Evolutionary conservation across 2,888 invertebrate species (phyloP), one percentile per base, ranked within the genome.

Genomic region (Eudasyphora cyanicolor): DNA sequence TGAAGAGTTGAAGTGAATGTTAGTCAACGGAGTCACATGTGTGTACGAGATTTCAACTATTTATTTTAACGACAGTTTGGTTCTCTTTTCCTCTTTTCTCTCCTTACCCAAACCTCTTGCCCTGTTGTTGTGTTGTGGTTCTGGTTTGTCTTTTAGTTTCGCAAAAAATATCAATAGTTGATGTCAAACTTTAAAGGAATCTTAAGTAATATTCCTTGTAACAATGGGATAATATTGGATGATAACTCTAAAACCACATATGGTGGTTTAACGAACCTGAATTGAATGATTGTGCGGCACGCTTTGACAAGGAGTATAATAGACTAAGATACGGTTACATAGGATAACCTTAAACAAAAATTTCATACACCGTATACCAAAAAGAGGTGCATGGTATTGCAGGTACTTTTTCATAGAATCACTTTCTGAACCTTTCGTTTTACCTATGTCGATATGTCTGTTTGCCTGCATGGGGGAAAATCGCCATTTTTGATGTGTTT

Each of bases 1-100:
- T 81, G 81, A 79, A 84, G 84, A 84, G 78, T 84, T 84, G 73
- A 78, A 84, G 75, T 81, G 73, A 84, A 78, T 81, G 71, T 81
- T 81, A 81, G 78, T 84, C 81, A 84, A 81, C 81, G 69, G 76
- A 84, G 84, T 84, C 84, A 81, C 84, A 84, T 84, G 78, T 84
- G 84, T 78, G 84, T 81, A 81, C 69, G 81, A 84, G 84, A 84
- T 84, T 84, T 84, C 78, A 84, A 84, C 84, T 84, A 84, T 84
- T 84, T 84, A 84, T 84, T 84, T 84, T 84, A 84, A 84, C 84
- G 84, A 84, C 81, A 84, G 62, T 69, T 51, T 73, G 27, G 27
- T 74, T 64, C 51, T 32, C 60, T 19, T 21, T 38, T 38, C 24
- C 54, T 51, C 19, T 67, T 10, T 21, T 4, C n/a, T 27, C 49